These are phyloP conservation scores for Caenorhabditis drosophilae DNA, from an alignment of 2,888 invertebrate genomes.

Conservation along the genomic window DNA sequence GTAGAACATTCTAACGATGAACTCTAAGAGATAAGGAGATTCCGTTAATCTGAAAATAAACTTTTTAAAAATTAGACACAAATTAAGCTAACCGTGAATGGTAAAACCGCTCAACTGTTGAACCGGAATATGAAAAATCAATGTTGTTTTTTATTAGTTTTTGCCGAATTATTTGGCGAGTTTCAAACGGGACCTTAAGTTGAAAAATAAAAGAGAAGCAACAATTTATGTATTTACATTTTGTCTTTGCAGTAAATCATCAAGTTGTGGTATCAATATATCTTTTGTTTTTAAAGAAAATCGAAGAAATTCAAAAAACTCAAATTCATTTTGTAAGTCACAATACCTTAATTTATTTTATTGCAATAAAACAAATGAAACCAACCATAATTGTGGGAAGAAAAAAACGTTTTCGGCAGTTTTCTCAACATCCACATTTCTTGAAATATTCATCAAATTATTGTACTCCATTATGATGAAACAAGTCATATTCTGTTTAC, in stretches of 20 bases:
- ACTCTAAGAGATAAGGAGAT: constrained; percentile 60
- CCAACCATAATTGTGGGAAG: constrained; percentile 57
- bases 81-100: constrained; percentile 30
- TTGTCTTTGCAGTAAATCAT: constrained; percentile 21
- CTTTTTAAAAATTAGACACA: too few species aligned
- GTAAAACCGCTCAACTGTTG: constrained; percentile 15
- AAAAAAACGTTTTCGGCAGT: constrained; percentile 54
- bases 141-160: constrained; percentile 9
- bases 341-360: constrained; percentile 35
- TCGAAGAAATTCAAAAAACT: constrained; percentile 30
- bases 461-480: constrained; percentile 53
- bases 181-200: constrained; percentile 18
- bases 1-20: constrained; percentile 61
- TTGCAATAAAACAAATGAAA: too few species aligned
- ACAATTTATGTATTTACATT: constrained; percentile 4
- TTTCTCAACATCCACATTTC: constrained; percentile 13
- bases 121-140: constrained; percentile 13
- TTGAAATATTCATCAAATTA: constrained; percentile 35
- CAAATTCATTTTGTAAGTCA: constrained; percentile 22
- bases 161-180: constrained; percentile 14
- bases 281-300: constrained; percentile 35
- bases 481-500: constrained; percentile 57
- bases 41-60: too few species aligned
- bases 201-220: background rate
- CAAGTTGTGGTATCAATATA: constrained; percentile 19